A percentile compares a stretch with the other conserved stretches of the same genome.
These are phyloP conservation scores for Notothenia rossii DNA, from an alignment of 2,113 vertebrate species.

Conservation along the genomic window DNA sequence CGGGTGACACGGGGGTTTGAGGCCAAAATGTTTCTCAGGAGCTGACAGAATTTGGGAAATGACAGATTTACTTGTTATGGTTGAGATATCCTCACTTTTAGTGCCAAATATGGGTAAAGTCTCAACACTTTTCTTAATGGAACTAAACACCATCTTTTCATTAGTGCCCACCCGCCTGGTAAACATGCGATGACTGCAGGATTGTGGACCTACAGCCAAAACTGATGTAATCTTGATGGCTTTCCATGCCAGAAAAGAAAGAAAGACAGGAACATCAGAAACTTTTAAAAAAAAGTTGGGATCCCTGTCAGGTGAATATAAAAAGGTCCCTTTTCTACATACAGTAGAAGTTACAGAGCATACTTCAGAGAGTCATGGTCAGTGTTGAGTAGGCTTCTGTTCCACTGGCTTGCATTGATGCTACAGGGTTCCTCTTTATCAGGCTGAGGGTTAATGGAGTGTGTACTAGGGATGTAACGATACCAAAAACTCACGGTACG, in stretches of 20 bases:
- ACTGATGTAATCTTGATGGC: not conserved
- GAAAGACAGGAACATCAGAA: not conserved
- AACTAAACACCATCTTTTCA: not conserved
- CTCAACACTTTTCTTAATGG: not conserved
- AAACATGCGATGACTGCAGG: not conserved
- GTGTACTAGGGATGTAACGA: too few relatives aligned
- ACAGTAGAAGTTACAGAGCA: not conserved
- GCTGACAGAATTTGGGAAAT: conserved; percentile 67
- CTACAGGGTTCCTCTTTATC: not conserved
- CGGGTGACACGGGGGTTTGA: conserved; percentile 92
- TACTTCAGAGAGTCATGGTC: not conserved
- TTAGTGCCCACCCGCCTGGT: not conserved
- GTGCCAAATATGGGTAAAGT: not conserved
- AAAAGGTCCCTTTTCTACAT: not conserved
- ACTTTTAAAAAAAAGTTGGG: not conserved
- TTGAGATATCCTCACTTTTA: not conserved
- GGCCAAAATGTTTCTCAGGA: conserved; percentile 93
- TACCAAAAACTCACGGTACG: too few relatives aligned
- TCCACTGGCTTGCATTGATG: not conserved
- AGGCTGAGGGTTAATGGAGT: not conserved
- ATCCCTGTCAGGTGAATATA: not conserved
- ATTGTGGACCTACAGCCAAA: not conserved
- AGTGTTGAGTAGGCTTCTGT: not conserved
- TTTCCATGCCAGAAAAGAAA: not conserved
- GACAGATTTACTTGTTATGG: not conserved